phyloP scores from a whole-genome alignment of 2,797 vertebrate species.

The Euthynnus affinis region DNA sequence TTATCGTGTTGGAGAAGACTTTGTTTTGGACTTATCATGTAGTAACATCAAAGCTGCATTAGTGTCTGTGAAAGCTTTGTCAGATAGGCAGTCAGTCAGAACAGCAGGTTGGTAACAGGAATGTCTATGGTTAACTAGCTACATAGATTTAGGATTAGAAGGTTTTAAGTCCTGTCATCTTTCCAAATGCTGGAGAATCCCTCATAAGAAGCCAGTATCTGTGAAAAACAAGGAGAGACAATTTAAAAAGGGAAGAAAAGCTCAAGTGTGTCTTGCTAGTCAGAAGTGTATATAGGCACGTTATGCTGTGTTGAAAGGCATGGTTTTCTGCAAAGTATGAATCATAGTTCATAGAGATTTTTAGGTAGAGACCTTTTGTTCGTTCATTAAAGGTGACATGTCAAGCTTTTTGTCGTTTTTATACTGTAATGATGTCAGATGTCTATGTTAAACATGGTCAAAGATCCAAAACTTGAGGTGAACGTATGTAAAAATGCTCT shows the following conservation, averaged over 20 bases:
- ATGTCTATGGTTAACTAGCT: not conserved
- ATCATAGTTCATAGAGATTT: not conserved
- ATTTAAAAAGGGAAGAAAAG: not conserved
- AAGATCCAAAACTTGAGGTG: no score
- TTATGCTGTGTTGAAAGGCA: not conserved
- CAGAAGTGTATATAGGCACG: not conserved
- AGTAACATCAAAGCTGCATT: not conserved
- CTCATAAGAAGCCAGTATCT: not conserved
- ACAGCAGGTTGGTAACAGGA: not conserved
- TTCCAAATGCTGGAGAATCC: not conserved
- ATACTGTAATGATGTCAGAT: no score
- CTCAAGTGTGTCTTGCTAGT: not conserved
- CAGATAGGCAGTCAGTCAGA: not conserved
- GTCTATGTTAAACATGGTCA: no score
- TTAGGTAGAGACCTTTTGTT: not conserved
- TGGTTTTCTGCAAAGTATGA: not conserved
- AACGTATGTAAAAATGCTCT: no score
- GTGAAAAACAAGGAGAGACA: conserved; percentile 3
- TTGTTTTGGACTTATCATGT: not conserved
- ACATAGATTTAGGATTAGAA: not conserved
- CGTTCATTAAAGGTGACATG: no score
- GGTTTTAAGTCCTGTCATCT: not conserved
- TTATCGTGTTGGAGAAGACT: conserved; percentile 16
- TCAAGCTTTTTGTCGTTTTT: no score
- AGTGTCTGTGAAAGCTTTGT: conserved; percentile 11